Evolutionary conservation across 2,888 invertebrate species (phyloP).

Genomic region (Leucania comma): DNA sequence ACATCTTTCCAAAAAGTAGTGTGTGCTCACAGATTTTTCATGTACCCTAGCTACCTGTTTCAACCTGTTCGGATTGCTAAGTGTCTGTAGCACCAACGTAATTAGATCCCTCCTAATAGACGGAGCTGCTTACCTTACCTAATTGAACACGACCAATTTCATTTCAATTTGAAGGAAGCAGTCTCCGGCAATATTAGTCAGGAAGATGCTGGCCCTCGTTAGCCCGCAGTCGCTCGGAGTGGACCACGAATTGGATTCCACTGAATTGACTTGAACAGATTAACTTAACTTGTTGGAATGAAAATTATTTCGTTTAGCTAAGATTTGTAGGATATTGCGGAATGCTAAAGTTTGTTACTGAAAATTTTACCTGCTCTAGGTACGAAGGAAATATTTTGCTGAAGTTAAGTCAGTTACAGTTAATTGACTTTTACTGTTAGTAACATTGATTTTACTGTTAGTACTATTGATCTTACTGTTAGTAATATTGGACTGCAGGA

Average conservation of each 20-base stretch:
- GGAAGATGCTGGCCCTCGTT: neutral
- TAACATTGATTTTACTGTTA: neutral
- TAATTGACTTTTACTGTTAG: neutral
- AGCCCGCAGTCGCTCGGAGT: neutral
- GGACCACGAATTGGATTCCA: conserved; percentile 8
- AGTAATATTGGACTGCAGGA: too few species aligned
- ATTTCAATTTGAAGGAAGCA: conserved; percentile 26
- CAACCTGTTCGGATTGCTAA: too few species aligned
- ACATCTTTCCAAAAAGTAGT: neutral
- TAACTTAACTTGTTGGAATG: conserved; percentile 12
- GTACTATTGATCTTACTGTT: too few species aligned
- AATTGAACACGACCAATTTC: conserved; percentile 31
- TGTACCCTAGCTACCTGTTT: neutral
- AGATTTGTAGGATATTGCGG: neutral
- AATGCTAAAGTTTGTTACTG: neutral
- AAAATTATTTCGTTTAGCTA: conserved; percentile 1
- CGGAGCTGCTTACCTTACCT: conserved; percentile 16
- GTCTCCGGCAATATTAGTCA: neutral
- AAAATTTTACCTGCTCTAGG: neutral
- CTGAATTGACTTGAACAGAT: conserved; percentile 14
- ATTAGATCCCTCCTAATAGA: conserved; percentile 28
- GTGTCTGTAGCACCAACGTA: conserved; percentile 2
- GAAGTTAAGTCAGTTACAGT: neutral
- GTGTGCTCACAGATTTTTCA: neutral
- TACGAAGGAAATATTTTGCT: neutral